A percentile compares a stretch with the other conserved stretches of the same genome.
Conservation (phyloP, 1,140 invertebrate genomes). For the Magallana angulata region DNA sequence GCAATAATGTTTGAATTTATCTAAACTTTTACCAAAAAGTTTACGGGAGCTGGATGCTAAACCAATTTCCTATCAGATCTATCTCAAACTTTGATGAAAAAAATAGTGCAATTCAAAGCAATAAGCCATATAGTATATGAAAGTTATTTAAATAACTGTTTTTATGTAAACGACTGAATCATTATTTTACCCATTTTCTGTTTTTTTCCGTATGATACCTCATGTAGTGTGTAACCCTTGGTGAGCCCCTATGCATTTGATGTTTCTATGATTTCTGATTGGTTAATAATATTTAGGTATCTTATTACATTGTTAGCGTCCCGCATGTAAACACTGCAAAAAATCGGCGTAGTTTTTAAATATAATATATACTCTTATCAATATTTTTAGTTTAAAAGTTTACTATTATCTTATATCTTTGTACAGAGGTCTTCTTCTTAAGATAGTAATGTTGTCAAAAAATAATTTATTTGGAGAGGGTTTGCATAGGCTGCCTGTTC, state of each 20-base stretch:
- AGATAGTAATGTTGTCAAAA: too few species aligned
- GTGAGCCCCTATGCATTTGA: background rate
- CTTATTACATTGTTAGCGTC: background rate
- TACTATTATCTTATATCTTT: too few species aligned
- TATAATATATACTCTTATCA: background rate
- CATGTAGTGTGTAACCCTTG: background rate
- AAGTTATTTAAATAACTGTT: background rate
- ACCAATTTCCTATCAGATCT: too few species aligned
- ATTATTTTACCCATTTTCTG: background rate
- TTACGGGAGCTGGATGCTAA: too few species aligned
- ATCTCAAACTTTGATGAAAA: too few species aligned
- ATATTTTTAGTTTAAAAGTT: too few species aligned
- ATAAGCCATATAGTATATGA: background rate
- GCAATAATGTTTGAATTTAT: too few species aligned
- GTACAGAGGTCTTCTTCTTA: too few species aligned
- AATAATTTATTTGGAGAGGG: too few species aligned
- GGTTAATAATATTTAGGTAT: background rate
- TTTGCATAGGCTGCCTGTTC: too few species aligned
- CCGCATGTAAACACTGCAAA: background rate
- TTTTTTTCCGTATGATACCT: background rate
- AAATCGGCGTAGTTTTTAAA: background rate
- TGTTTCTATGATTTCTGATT: background rate
- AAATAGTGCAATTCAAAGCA: too few species aligned
- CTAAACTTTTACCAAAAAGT: too few species aligned
- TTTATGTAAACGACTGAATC: background rate